Evolutionary conservation across 2,113 vertebrate genomes (phyloP).

Genomic region (Tichodroma muraria): DNA sequence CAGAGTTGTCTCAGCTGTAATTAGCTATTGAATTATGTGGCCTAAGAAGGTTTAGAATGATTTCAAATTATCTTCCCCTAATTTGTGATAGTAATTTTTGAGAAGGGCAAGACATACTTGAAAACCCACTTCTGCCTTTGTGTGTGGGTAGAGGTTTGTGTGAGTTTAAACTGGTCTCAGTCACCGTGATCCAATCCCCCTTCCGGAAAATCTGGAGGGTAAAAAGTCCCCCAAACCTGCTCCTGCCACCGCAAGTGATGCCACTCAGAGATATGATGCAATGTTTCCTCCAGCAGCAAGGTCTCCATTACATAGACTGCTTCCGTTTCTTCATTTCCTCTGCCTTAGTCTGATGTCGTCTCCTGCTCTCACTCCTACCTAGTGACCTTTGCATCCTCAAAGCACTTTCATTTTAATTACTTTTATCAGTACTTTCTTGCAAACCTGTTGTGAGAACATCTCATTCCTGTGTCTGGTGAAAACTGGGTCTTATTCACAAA

Average conservation of each 20-base stretch:
- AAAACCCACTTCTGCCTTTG: not conserved
- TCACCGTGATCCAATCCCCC: rapidly evolving
- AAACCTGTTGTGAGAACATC: not conserved
- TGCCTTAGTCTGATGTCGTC: not conserved
- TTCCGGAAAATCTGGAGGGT: rapidly evolving
- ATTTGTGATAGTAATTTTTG: not conserved
- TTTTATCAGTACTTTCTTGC: not conserved
- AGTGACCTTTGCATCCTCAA: not conserved
- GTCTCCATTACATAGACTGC: not conserved
- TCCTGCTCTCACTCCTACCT: slow-evolving; percentile 11
- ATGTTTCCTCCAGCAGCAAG: not conserved
- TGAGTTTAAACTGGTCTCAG: not conserved
- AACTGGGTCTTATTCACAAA: not conserved
- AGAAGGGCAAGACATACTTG: not conserved
- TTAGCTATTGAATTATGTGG: not conserved
- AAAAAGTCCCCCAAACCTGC: not conserved
- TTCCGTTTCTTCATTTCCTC: slow-evolving; percentile 43
- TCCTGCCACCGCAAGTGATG: not conserved
- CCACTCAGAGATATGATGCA: not conserved
- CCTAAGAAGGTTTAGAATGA: not conserved
- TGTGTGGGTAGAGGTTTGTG: not conserved
- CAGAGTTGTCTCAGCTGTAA: not conserved
- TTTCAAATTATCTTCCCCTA: not conserved
- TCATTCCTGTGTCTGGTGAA: not conserved
- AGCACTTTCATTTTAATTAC: not conserved